A percentile compares a stretch with the other conserved stretches of the same genome.
These are phyloP conservation scores for Hydrotaea diabolus DNA, from an alignment of 2,888 invertebrate genomes.

Conservation along the genomic window DNA sequence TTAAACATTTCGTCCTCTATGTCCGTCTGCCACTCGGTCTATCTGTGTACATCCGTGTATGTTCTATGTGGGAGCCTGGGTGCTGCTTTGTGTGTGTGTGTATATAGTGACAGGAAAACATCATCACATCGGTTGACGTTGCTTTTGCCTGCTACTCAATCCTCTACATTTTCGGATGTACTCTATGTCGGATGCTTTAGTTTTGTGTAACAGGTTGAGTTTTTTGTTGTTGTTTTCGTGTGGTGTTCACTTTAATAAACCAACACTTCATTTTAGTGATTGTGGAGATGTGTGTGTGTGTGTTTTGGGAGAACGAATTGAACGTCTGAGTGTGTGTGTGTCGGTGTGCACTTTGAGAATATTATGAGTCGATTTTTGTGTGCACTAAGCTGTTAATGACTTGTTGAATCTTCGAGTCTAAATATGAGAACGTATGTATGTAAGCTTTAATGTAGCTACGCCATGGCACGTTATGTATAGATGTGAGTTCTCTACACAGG, in stretches of 20 bases:
- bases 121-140: background rate
- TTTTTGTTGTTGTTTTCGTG: too few relatives aligned
- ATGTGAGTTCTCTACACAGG: conserved; percentile 36
- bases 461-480: background rate
- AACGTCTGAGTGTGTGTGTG: conserved; percentile 40
- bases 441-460: too few relatives aligned
- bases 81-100: too few relatives aligned
- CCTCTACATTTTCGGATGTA: conserved; percentile 3
- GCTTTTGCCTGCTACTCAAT: background rate
- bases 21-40: background rate
- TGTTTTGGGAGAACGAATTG: conserved; percentile 27
- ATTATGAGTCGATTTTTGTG: conserved; percentile 44
- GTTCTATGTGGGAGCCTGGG: too few relatives aligned
- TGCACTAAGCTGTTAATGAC: conserved; percentile 59
- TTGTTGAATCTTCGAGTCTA: conserved; percentile 59
- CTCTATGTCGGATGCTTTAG: conserved; percentile 48
- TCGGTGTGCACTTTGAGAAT: conserved; percentile 47
- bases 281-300: conserved; percentile 41
- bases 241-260: too few relatives aligned
- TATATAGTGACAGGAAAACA: background rate
- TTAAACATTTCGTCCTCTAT: conserved; percentile 24
- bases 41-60: background rate
- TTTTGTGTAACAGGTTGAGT: conserved; percentile 65
- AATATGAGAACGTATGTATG: conserved; percentile 3
- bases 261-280: conserved; percentile 20